A percentile compares a stretch with the other conserved stretches of the same genome.
Evolutionary conservation across 1,140 invertebrate species (phyloP).

Genomic region (Zaprionus kolodkinae): DNA sequence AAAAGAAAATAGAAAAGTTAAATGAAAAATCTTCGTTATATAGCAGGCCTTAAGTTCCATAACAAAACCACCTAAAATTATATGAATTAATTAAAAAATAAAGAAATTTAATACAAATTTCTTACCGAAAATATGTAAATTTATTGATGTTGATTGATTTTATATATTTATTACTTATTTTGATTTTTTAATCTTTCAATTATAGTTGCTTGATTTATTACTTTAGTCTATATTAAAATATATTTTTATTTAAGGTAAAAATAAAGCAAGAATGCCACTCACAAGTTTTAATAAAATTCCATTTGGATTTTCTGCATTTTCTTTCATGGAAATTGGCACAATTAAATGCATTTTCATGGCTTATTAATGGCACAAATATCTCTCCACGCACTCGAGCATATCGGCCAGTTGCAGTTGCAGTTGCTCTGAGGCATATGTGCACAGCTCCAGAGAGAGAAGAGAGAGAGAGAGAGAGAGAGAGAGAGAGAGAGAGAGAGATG

Average conservation of each 20-base stretch:
- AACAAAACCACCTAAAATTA: too few relatives aligned
- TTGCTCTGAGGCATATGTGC: not conserved
- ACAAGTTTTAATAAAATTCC: not conserved
- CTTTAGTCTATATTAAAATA: too few relatives aligned
- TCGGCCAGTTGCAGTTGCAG: slow-evolving; percentile 16
- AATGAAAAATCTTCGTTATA: not conserved
- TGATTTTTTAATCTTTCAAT: too few relatives aligned
- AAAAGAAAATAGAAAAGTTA: not conserved
- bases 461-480: not conserved
- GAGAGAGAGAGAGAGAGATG: not conserved
- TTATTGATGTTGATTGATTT: too few relatives aligned
- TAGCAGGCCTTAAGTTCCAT: too few relatives aligned
- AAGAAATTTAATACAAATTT: too few relatives aligned
- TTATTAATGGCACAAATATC: slow-evolving; percentile 23
- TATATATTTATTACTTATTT: too few relatives aligned
- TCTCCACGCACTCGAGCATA: slow-evolving; percentile 13
- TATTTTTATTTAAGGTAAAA: too few relatives aligned
- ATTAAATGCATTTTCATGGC: slow-evolving; percentile 11
- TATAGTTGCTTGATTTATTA: too few relatives aligned
- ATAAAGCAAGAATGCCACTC: not conserved
- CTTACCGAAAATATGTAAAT: too few relatives aligned
- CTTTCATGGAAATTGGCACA: not conserved
- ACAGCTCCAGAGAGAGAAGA: not conserved
- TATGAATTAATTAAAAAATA: too few relatives aligned
- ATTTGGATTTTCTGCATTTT: not conserved